phyloP scores from a whole-genome alignment of 2,113 vertebrate genomes.

The Toxotes jaculatrix region DNA sequence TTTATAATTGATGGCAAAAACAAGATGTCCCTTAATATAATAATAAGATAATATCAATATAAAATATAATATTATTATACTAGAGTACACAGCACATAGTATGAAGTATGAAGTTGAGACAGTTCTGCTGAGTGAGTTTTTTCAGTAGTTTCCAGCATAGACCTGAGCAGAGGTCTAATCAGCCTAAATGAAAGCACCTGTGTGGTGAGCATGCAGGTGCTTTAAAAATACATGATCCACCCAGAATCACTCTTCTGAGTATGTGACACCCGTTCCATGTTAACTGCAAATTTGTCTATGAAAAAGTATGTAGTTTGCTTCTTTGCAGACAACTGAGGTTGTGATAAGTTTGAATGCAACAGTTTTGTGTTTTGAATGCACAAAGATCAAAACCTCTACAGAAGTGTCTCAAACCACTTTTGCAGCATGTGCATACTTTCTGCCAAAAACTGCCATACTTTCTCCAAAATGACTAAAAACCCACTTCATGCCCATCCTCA shows the following conservation, averaged over 20 bases:
- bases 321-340: background rate
- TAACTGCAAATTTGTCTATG: background rate
- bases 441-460: background rate
- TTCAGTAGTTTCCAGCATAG: no score
- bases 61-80: no score
- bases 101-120: no score
- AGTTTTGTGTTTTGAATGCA: background rate
- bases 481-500: background rate
- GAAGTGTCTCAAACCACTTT: background rate
- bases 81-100: no score
- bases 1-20: no score
- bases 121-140: no score
- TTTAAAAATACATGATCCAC: background rate
- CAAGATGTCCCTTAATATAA: no score
- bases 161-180: constrained; percentile 23
- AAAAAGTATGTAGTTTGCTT: no score
- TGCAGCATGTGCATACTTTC: background rate
- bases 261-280: background rate
- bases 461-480: no score
- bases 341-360: background rate
- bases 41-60: no score
- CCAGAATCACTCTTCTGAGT: background rate
- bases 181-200: constrained; percentile 29
- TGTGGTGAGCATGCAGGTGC: background rate
- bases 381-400: background rate